A percentile compares a stretch with the other conserved stretches of the same genome.
Evolutionary conservation across 2,113 vertebrate species (phyloP).

Genomic region (Chaetura pelagica): DNA sequence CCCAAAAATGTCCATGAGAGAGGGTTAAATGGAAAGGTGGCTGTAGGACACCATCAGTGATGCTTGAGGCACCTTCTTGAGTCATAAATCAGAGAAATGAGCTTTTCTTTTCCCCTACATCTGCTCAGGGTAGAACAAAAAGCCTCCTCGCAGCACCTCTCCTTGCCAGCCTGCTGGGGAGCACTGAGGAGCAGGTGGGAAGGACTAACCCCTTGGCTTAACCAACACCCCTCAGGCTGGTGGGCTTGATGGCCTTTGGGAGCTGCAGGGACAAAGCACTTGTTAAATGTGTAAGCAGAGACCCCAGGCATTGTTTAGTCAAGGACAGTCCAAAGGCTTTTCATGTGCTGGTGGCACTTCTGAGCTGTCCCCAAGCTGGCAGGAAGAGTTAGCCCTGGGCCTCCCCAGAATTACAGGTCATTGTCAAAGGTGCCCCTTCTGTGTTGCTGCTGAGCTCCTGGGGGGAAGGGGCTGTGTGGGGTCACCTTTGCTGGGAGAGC

Average conservation of each 20-base stretch:
- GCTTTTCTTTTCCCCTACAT: background rate
- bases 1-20: background rate
- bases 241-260: background rate
- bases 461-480: background rate
- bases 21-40: background rate
- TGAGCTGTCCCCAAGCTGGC: background rate
- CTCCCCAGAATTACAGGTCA: background rate
- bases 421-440: background rate
- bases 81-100: background rate
- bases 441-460: fast-evolving
- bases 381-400: background rate
- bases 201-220: background rate
- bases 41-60: background rate
- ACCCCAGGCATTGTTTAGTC: background rate
- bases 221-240: background rate
- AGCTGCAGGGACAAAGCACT: background rate
- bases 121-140: background rate
- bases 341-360: fast-evolving
- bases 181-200: fast-evolving
- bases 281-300: background rate
- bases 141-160: background rate
- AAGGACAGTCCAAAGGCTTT: background rate
- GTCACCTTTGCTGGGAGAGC: fast-evolving
- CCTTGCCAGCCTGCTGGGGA: background rate
- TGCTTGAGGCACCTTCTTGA: background rate